Percentiles rank a stretch among this genome's conserved stretches.
Conservation (phyloP, 2,888 invertebrate species). For the Polyploca ridens region DNA sequence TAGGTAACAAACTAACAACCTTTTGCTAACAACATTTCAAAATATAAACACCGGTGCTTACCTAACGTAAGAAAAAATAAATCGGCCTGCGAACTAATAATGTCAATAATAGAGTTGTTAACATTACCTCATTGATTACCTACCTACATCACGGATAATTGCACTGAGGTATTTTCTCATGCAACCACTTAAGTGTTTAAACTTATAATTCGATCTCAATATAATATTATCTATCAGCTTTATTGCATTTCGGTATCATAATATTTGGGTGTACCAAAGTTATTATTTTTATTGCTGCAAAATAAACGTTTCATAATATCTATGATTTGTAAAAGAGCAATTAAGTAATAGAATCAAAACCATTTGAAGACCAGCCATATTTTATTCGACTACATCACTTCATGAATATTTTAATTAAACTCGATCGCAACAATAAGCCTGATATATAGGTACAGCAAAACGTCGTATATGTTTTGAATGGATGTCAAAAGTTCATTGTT, state of each 20-base stretch:
- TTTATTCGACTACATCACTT: neutral
- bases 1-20: conserved; percentile 38
- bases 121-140: conserved; percentile 53
- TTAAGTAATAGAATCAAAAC: neutral
- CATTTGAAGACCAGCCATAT: neutral
- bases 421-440: neutral
- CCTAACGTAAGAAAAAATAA: conserved; percentile 44
- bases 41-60: conserved; percentile 43
- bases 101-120: conserved; percentile 71
- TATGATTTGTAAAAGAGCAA: neutral
- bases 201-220: conserved; percentile 28
- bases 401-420: conserved; percentile 1
- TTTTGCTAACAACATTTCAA: conserved; percentile 46
- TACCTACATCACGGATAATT: conserved; percentile 58
- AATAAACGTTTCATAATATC: neutral
- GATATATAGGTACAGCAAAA: neutral
- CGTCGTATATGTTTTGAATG: conserved; percentile 19
- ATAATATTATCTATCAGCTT: too few species aligned
- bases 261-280: conserved; percentile 19
- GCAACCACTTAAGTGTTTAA: conserved; percentile 39
- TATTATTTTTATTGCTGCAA: neutral
- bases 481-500: conserved; percentile 43
- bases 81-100: conserved; percentile 62
- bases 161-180: conserved; percentile 65
- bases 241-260: conserved; percentile 34